Base-by-base conservation (phyloP, 2,113 vertebrate genomes). In the Girardinichthys multiradiatus region DNA sequence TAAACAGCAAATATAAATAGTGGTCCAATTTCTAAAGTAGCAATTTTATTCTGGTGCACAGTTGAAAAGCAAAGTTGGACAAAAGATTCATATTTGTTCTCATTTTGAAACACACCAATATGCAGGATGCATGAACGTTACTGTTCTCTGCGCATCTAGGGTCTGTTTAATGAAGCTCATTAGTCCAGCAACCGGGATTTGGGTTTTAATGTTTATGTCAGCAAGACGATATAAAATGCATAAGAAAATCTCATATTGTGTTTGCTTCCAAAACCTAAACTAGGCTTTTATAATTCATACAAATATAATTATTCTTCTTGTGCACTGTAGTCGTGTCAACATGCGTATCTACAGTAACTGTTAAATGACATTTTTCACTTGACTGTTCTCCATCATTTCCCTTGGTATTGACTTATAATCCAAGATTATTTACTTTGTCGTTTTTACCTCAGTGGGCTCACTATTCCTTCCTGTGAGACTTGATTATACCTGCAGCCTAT, bases 141-240 rank as follows among this genome's bases (percentile, higher is more conserved):
- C 54, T 71, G 21, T 77, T 48, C 64, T 83, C 67, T 74, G 30
- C 62, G 65, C 64, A 51, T 67, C 33, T 19, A 29, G 0, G 24
- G 70, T 70, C 15, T 86, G 75, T 85, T 86, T 76, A 81, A 68
- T 30, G 15, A 27, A 54, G 10, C 60, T 82, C 65, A 86, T 83
- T 75, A 67, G 76, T 74, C 35, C 63, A 79, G 72, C 83, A 85
- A 81, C 82, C 77, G 74, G 60, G 48, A 48, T 74, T 68, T 42
- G 61, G 21, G 64, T 69, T 74, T 63, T 24, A 70, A 35, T 37
- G 63, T 80, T 86, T 62, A 75, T 86, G 76, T 70, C 65, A 79
- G 6, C 35, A 28, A 39, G 64, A 33, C 57, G 1, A 33, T 60
- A 69, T 86, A 21, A 79, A 82, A 84, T 74, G 82, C 66, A 58